These are phyloP conservation scores for Trinorchestia longiramus DNA, from an alignment of 1,140 invertebrate species.

Conservation along the genomic window DNA sequence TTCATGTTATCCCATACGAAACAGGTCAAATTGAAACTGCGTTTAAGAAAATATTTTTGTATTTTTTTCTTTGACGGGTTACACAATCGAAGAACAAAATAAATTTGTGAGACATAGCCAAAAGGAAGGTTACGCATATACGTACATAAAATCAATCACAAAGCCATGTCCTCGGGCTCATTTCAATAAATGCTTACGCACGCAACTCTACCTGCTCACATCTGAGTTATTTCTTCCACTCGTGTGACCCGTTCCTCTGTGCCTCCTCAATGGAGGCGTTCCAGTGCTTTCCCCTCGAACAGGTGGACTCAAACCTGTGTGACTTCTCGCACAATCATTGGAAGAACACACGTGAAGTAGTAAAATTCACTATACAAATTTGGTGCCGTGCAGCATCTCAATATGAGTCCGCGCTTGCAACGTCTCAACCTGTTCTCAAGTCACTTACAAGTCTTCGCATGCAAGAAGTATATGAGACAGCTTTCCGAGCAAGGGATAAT, in stretches of 20 bases:
- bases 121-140: not conserved
- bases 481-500: not conserved
- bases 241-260: not conserved
- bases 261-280: not conserved
- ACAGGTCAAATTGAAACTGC: not conserved
- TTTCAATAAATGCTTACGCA: not conserved
- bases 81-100: slow-evolving; percentile 47
- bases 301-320: too few relatives aligned
- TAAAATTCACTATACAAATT: not conserved
- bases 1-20: too few relatives aligned
- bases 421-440: not conserved
- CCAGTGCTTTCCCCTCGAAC: too few relatives aligned
- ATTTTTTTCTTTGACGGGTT: slow-evolving; percentile 49
- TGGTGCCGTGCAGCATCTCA: not conserved
- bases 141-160: not conserved
- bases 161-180: not conserved
- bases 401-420: not conserved
- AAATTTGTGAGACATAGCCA: slow-evolving; percentile 35
- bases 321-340: not conserved
- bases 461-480: not conserved
- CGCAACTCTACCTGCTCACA: not conserved
- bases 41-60: slow-evolving; percentile 50
- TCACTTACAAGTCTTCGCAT: not conserved
- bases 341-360: not conserved
- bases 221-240: not conserved